Percentiles rank a stretch among this genome's conserved stretches.
Conservation (phyloP, 1,140 invertebrate genomes). For the Papilio helenus region DNA sequence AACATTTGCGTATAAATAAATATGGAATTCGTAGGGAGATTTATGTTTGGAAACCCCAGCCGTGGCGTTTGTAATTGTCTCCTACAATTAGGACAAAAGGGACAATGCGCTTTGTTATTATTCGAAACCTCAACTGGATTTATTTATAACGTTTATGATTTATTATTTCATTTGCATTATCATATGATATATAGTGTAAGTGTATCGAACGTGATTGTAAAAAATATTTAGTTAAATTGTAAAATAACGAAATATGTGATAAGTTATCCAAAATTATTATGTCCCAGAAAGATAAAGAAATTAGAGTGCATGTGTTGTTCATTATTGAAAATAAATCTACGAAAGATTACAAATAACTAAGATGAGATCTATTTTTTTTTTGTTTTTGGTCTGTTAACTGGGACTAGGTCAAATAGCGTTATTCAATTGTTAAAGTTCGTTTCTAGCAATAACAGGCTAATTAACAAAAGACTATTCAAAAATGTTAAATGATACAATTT, state of each 20-base stretch:
- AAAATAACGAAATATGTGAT: neutral
- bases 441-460: constrained; percentile 36
- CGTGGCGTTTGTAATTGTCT: constrained; percentile 64
- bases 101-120: constrained; percentile 60
- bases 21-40: constrained; percentile 65
- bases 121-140: constrained; percentile 45
- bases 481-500: constrained; percentile 57
- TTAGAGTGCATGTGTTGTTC: neutral
- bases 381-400: neutral
- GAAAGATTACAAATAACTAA: no score
- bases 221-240: neutral
- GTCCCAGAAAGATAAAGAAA: neutral
- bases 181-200: constrained; percentile 3
- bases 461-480: constrained; percentile 47
- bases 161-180: constrained; percentile 23
- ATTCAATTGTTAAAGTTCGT: constrained; percentile 1
- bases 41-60: constrained; percentile 59
- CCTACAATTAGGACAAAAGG: constrained; percentile 63
- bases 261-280: neutral
- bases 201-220: constrained; percentile 11
- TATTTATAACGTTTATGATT: constrained; percentile 49
- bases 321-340: no score
- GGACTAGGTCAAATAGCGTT: neutral
- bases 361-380: neutral
- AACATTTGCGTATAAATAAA: constrained; percentile 69